Evolutionary conservation across 1,140 invertebrate genomes (phyloP).

Genomic region (Pectinophora gossypiella): DNA sequence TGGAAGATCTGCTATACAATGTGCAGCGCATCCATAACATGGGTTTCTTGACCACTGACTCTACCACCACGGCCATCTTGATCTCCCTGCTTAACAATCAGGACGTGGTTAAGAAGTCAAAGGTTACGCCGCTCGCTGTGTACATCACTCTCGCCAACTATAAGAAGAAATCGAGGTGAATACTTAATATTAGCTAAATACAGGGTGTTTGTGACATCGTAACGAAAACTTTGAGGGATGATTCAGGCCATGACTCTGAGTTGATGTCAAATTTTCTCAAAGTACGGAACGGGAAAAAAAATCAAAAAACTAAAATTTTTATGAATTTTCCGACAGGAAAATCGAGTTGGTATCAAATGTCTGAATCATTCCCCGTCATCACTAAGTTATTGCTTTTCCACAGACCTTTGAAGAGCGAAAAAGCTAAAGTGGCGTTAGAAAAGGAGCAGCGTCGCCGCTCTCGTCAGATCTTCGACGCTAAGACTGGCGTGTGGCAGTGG

Average conservation of each 20-base stretch:
- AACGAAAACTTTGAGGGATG: too few species aligned
- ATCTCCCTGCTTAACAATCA: constrained; percentile 45
- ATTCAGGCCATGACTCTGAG: too few species aligned
- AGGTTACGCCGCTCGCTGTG: constrained; percentile 51
- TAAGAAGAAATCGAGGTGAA: constrained; percentile 49
- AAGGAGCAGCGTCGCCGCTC: constrained; percentile 47
- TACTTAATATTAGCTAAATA: constrained; percentile 5
- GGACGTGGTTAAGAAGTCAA: constrained; percentile 52
- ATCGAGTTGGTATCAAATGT: too few species aligned
- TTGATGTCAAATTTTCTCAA: background rate
- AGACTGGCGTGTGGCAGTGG: constrained; percentile 56
- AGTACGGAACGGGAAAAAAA: too few species aligned
- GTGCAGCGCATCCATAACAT: constrained; percentile 80
- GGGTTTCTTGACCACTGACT: constrained; percentile 73
- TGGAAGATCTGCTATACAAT: constrained; percentile 76
- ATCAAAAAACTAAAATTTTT: too few species aligned
- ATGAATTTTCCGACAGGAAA: too few species aligned
- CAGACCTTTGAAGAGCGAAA: constrained; percentile 52
- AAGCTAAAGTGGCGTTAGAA: constrained; percentile 45
- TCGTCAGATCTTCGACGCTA: constrained; percentile 46
- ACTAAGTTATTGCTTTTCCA: too few species aligned
- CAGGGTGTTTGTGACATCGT: too few species aligned
- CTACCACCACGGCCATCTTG: constrained; percentile 48
- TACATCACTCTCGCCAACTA: constrained; percentile 58
- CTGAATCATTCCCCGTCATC: too few species aligned